These are phyloP conservation scores for Macaria notata DNA, from an alignment of 2,888 invertebrate species.

Conservation along the genomic window DNA sequence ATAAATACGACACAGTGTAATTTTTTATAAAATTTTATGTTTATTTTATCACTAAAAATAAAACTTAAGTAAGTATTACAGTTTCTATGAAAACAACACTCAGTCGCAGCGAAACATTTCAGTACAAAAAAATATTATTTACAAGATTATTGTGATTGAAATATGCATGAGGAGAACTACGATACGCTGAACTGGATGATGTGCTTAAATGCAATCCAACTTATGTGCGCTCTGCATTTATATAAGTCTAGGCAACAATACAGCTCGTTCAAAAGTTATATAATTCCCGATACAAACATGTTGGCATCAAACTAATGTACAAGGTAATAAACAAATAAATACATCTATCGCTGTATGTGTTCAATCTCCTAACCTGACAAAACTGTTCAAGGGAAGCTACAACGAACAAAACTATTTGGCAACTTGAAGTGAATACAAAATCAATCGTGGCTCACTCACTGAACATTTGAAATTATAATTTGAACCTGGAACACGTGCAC, in stretches of 20 bases:
- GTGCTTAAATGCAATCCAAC: conserved; percentile 68
- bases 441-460: conserved; percentile 63
- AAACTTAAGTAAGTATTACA: conserved; percentile 81
- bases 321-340: conserved; percentile 66
- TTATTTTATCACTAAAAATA: conserved; percentile 81
- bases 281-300: conserved; percentile 41
- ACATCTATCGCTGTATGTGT: conserved; percentile 66
- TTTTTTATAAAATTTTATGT: conserved; percentile 71
- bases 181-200: conserved; percentile 54
- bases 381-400: conserved; percentile 66
- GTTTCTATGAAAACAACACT: conserved; percentile 80
- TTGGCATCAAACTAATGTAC: conserved; percentile 53
- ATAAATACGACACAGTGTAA: conserved; percentile 56
- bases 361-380: conserved; percentile 63
- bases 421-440: conserved; percentile 75
- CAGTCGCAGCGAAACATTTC: conserved; percentile 76
- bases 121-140: conserved; percentile 71
- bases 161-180: conserved; percentile 31
- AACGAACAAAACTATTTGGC: conserved; percentile 73
- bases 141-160: conserved; percentile 51
- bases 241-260: conserved; percentile 22
- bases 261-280: conserved; percentile 39
- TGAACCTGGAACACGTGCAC: conserved; percentile 65
- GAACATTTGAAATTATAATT: conserved; percentile 60
- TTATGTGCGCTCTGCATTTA: conserved; percentile 35